A percentile compares a stretch with the other conserved stretches of the same genome.
These are phyloP conservation scores for Drosophila truncata DNA, from an alignment of 1,140 invertebrate genomes.

Conservation along the genomic window DNA sequence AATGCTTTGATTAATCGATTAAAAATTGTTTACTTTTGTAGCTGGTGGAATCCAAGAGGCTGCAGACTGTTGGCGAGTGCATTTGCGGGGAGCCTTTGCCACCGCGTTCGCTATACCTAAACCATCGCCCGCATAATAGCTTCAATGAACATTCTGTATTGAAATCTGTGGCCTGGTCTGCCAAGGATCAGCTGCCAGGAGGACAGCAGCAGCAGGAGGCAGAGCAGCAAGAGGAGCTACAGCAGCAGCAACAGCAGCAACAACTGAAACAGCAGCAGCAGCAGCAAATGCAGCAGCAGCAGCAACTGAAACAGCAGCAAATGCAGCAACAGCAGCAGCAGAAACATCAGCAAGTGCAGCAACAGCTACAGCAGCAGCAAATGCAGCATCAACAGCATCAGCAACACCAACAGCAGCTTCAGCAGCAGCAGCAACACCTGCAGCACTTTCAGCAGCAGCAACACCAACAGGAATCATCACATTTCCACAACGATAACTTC, in stretches of 20 bases:
- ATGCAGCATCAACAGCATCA: background rate
- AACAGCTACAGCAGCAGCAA: background rate
- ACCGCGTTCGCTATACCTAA: constrained; percentile 84
- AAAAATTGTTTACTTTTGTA: constrained; percentile 49
- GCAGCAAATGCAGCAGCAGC: background rate
- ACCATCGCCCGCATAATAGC: constrained; percentile 88
- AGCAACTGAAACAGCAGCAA: background rate
- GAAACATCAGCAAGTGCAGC: constrained; percentile 46
- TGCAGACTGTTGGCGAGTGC: constrained; percentile 87
- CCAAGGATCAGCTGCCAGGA: constrained; percentile 72
- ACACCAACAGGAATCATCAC: background rate
- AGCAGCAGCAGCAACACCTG: background rate
- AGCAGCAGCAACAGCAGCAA: background rate
- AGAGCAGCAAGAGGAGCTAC: background rate
- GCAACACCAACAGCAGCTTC: background rate
- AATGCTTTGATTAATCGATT: background rate
- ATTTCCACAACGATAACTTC: constrained; percentile 33
- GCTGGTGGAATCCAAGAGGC: constrained; percentile 89
- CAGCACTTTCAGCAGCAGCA: background rate
- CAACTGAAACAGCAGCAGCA: too few relatives aligned
- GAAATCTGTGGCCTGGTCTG: constrained; percentile 60
- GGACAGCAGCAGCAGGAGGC: background rate
- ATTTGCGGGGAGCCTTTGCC: constrained; percentile 88
- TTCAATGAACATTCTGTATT: constrained; percentile 88
- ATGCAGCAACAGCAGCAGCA: background rate